Evolutionary conservation across 2,113 vertebrate genomes (phyloP).

Genomic region (Burhinus oedicnemus): DNA sequence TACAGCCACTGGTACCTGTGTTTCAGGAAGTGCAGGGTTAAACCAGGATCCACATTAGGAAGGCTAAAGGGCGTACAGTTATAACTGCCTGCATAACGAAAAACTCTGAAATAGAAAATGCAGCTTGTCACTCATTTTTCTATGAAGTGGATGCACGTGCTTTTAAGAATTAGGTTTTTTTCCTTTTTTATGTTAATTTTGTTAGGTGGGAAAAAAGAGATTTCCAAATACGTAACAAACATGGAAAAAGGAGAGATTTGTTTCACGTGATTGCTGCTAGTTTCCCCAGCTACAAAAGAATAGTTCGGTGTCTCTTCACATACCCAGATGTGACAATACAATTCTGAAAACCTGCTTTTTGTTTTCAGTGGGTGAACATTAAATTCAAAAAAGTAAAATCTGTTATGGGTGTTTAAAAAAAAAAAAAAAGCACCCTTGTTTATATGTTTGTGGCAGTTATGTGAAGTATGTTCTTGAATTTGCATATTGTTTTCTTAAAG

Average conservation of each 20-base stretch:
- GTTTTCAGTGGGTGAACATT: neutral
- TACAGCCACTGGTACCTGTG: too few species aligned
- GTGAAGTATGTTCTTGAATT: neutral
- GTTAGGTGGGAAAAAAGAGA: neutral
- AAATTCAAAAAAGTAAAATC: neutral
- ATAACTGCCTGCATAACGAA: accelerated
- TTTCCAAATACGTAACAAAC: neutral
- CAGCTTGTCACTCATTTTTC: too few species aligned
- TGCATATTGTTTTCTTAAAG: slow-evolving; percentile 57
- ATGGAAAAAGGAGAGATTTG: neutral
- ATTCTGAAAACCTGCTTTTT: neutral
- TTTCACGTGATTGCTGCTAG: neutral
- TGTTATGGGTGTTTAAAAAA: accelerated
- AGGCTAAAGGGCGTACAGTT: neutral
- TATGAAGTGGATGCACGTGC: neutral
- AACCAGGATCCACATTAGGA: neutral
- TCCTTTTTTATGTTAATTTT: neutral
- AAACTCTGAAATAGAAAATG: neutral
- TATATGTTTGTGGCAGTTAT: neutral
- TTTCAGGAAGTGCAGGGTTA: neutral
- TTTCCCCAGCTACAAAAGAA: neutral
- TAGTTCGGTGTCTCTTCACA: neutral
- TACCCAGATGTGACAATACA: neutral
- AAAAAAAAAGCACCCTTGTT: neutral
- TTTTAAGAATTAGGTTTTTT: neutral